These are phyloP conservation scores for Planiliza haematocheilus DNA, from an alignment of 2,113 vertebrate species.

Conservation along the genomic window DNA sequence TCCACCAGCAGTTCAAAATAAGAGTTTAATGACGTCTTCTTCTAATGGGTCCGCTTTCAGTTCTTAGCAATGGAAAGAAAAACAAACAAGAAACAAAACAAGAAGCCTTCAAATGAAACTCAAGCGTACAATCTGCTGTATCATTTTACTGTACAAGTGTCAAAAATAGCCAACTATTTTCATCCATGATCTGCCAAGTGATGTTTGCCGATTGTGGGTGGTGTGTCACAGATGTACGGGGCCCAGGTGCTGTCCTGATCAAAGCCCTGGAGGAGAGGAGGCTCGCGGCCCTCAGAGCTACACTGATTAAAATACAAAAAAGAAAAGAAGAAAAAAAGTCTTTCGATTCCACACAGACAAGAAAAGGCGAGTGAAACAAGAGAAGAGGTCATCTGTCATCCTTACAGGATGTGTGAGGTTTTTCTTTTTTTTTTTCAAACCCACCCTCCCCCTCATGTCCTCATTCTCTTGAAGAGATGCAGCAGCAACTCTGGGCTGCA, in stretches of 20 bases:
- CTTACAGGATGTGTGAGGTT: slow-evolving; percentile 34
- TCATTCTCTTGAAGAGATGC: slow-evolving; percentile 42
- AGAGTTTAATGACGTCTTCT: slow-evolving; percentile 10
- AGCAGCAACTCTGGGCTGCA: slow-evolving; percentile 26
- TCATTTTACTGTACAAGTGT: slow-evolving; percentile 61
- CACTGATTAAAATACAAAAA: slow-evolving; percentile 52
- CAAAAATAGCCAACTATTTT: slow-evolving; percentile 50
- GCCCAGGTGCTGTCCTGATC: not conserved
- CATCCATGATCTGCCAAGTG: slow-evolving; percentile 9
- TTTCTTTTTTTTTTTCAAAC: not conserved
- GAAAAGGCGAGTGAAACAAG: slow-evolving; percentile 35
- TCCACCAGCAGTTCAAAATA: slow-evolving; percentile 30
- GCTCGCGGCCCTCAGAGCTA: slow-evolving; percentile 40
- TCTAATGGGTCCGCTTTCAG: slow-evolving; percentile 34
- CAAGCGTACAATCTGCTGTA: slow-evolving; percentile 51
- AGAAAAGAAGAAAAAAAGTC: slow-evolving; percentile 26
- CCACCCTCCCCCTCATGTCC: not conserved
- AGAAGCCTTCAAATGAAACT: slow-evolving; percentile 53
- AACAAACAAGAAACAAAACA: slow-evolving; percentile 25
- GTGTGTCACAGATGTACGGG: slow-evolving; percentile 9
- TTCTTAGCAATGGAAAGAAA: slow-evolving; percentile 39
- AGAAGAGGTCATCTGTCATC: slow-evolving; percentile 21
- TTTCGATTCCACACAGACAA: slow-evolving; percentile 28
- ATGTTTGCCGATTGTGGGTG: slow-evolving; percentile 8
- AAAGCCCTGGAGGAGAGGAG: slow-evolving; percentile 19